Evolutionary conservation across 2,797 vertebrate species (phyloP).

Genomic region (Anas bernieri): DNA sequence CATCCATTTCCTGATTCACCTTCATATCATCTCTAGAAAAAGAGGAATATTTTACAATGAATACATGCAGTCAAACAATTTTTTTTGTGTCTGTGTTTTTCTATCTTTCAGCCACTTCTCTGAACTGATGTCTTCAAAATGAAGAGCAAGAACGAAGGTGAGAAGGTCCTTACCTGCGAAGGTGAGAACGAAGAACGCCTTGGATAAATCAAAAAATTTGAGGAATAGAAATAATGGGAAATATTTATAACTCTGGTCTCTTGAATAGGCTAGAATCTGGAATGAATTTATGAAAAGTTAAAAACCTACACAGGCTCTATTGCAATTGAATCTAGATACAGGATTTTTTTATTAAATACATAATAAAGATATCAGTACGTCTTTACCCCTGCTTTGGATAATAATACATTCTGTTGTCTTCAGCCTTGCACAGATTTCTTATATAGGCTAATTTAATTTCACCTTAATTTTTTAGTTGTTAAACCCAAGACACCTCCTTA

Average conservation of each 20-base stretch:
- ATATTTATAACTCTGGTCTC: background rate
- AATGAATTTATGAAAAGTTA: background rate
- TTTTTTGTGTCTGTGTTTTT: slow-evolving; percentile 30
- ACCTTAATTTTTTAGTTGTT: background rate
- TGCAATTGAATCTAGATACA: background rate
- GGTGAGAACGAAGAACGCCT: background rate
- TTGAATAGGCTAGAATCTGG: background rate
- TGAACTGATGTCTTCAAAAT: background rate
- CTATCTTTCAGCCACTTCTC: slow-evolving; percentile 29
- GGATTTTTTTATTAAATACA: background rate
- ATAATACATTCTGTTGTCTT: background rate
- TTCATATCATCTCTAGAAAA: background rate
- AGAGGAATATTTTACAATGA: background rate
- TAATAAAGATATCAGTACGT: background rate
- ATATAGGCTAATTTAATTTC: background rate
- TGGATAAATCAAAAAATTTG: background rate
- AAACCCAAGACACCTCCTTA: background rate
- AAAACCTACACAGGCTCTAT: background rate
- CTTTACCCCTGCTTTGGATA: background rate
- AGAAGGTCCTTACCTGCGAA: background rate
- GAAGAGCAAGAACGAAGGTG: background rate
- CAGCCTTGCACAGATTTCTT: background rate
- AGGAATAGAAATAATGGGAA: background rate
- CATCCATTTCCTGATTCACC: slow-evolving; percentile 87
- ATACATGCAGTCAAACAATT: background rate